Evolutionary conservation across 2,797 vertebrate genomes (phyloP).

Genomic region (Gymnopithys bicolor): DNA sequence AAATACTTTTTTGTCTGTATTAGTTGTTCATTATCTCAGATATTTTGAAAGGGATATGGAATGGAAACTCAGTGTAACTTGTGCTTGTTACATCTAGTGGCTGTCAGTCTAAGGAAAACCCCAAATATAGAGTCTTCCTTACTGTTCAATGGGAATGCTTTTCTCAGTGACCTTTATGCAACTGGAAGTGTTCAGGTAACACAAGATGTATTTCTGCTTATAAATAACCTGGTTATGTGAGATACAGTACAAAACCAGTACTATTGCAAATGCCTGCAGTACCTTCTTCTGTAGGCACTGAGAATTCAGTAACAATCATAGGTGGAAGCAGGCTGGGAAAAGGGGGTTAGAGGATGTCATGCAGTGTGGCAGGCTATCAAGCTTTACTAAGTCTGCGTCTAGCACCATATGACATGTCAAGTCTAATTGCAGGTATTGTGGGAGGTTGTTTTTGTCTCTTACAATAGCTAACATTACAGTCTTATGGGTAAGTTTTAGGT

Average conservation of each 20-base stretch:
- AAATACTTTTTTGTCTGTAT: background rate
- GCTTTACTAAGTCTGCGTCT: background rate
- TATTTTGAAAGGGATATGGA: background rate
- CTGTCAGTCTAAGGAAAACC: background rate
- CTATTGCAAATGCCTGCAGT: background rate
- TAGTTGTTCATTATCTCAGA: background rate
- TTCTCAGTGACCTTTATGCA: background rate
- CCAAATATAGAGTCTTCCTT: background rate
- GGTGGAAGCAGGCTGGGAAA: background rate
- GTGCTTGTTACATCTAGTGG: background rate
- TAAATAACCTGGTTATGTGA: background rate
- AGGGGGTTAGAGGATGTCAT: background rate
- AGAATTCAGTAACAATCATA: background rate
- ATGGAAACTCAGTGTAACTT: background rate
- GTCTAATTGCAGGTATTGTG: background rate
- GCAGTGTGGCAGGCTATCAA: background rate
- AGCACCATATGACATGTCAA: background rate
- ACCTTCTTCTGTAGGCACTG: background rate
- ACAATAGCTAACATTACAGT: background rate
- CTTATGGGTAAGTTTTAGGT: background rate
- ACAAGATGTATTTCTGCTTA: background rate
- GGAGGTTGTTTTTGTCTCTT: background rate
- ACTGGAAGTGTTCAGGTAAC: background rate
- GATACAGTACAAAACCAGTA: background rate
- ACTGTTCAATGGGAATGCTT: background rate